These are phyloP conservation scores for Steromphala cineraria DNA, from an alignment of 2,888 invertebrate genomes.

Conservation along the genomic window DNA sequence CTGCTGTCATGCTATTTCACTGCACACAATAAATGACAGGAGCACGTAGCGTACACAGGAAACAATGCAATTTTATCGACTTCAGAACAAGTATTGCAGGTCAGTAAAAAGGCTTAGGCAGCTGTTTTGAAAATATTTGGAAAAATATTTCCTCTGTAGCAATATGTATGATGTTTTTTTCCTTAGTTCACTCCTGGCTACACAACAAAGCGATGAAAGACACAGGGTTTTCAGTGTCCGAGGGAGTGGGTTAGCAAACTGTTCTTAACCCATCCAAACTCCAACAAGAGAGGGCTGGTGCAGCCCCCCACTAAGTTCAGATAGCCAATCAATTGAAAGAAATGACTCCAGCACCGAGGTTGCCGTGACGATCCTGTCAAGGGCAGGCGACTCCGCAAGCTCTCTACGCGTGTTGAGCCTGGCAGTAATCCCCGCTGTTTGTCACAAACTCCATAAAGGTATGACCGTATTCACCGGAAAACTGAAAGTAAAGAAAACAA, in stretches of 20 bases:
- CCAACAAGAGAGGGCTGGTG: background rate
- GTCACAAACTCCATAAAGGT: slow-evolving; percentile 86
- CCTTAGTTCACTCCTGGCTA: background rate
- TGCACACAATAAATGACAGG: background rate
- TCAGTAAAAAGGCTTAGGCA: slow-evolving; percentile 7
- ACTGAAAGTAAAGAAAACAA: slow-evolving; percentile 59
- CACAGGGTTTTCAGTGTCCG: slow-evolving; percentile 21
- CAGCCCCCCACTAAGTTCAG: background rate
- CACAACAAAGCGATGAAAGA: slow-evolving; percentile 22
- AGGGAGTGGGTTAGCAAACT: background rate
- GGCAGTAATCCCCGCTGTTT: slow-evolving; percentile 98
- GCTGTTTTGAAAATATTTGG: background rate
- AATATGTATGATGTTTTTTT: background rate
- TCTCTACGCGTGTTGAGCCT: slow-evolving; percentile 90
- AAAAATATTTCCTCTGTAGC: slow-evolving; percentile 12
- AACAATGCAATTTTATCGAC: background rate
- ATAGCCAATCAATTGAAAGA: background rate
- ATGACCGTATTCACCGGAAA: slow-evolving; percentile 72
- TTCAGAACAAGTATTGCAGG: slow-evolving; percentile 1
- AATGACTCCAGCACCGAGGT: slow-evolving; percentile 19
- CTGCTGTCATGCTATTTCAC: slow-evolving; percentile 33
- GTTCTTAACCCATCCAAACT: slow-evolving; percentile 26
- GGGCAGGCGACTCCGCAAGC: slow-evolving; percentile 9
- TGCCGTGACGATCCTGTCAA: background rate
- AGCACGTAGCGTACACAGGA: background rate